Evolutionary conservation across 2,888 invertebrate genomes (phyloP), one percentile per base, ranked within the genome.

Genomic region (Oscheius sp.): DNA sequence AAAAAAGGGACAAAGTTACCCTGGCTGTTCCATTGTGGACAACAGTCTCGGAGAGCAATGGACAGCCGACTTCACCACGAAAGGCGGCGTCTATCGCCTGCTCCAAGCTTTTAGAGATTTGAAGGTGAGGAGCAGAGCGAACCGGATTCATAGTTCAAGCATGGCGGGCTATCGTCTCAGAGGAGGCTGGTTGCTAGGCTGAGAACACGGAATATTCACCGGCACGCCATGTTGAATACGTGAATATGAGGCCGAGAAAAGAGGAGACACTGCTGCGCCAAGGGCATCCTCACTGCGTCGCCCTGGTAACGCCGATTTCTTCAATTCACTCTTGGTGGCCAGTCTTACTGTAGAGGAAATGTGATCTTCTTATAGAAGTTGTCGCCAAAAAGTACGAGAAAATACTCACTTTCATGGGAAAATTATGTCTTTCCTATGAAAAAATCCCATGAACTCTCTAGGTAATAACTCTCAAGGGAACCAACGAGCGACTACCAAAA

Each of bases 141-240:
- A 58, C 42, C 2, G 61, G 42, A 29, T 45, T 61, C 61, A 61
- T 61, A n/a, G 17, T 45, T n/a, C 17, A 34, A 27, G 29, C 52
- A 52, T 52, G 52, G 52, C 52, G 42, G 42, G 42, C 42, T n/a
- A 42, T 42, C 25, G 20, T 25, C 48, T 48, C 17, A 20, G 48
- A 12, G 23, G n/a, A n/a, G n/a, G n/a, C n/a, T n/a, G n/a, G 61
- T 61, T 61, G 61, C 61, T 61, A 61, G 61, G 61, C 31, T 55
- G 61, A 42, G 29, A n/a, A 57, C 57, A 61, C 61, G 45, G 45
- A 61, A 61, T 61, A 61, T 61, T 61, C 61, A 61, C 45, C 42
- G 45, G 61, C 61, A 61, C 61, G 61, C 42, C 61, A 61, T 61
- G 45, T 61, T 61, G 61, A 61, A 61, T 61, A 45, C 25, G 42